Conservation (phyloP, 30 jellyfish, hydroid and myxozoan species). For the Nemopilema nomurai region DNA sequence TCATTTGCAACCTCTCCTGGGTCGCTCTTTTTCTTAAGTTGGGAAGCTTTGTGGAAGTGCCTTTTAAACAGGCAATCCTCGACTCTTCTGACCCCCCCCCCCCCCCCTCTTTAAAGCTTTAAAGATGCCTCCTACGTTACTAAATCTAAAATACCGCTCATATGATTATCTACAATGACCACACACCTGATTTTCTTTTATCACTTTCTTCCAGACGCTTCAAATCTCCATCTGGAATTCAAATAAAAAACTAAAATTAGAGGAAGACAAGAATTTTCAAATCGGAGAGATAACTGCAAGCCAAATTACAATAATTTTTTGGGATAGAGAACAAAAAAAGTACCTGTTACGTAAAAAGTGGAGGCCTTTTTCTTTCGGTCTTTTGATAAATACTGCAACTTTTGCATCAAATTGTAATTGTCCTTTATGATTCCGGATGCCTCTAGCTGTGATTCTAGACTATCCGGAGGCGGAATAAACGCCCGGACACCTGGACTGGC, state of each 20-base stretch:
- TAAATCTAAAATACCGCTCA: no score
- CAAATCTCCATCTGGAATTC: constrained; percentile 61
- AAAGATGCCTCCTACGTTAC: no score
- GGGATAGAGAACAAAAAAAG: not conserved
- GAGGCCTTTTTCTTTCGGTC: constrained; percentile 70
- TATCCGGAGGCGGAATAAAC: constrained; percentile 96
- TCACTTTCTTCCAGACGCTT: constrained; percentile 31
- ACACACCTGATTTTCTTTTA: constrained; percentile 44
- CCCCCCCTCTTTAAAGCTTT: no score
- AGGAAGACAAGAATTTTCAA: not conserved
- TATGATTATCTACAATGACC: no score
- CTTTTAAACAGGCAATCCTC: no score
- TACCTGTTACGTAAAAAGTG: constrained; percentile 90
- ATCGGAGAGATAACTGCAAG: no score
- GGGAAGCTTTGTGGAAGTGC: no score
- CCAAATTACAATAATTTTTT: not conserved
- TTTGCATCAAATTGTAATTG: constrained; percentile 78
- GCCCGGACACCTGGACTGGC: constrained; percentile 81
- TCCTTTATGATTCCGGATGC: constrained; percentile 95
- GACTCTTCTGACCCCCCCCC: no score
- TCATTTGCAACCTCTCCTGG: no score
- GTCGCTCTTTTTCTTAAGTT: no score
- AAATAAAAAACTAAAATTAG: not conserved
- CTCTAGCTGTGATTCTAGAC: constrained; percentile 95
- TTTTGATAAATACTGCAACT: constrained; percentile 71